Conservation (phyloP, 2,113 vertebrate species). For the Cephalopholis sonnerati region DNA sequence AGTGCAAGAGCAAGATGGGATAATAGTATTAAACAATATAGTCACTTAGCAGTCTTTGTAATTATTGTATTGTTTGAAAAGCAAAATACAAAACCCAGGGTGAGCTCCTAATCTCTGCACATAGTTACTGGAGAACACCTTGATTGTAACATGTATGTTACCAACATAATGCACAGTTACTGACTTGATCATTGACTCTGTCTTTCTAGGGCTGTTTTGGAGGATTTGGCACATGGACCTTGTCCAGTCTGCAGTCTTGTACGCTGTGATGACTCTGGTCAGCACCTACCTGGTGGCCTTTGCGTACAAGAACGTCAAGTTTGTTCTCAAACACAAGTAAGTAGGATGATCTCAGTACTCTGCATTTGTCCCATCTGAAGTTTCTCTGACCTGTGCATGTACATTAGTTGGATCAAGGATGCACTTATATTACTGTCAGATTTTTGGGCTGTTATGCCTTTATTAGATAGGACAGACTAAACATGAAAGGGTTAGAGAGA, state of each 20-base stretch:
- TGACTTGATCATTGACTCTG: neutral
- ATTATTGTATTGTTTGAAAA: neutral
- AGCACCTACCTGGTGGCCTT: slow-evolving; percentile 98
- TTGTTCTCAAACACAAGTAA: slow-evolving; percentile 99
- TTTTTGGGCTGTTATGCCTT: no score
- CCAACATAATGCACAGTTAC: neutral
- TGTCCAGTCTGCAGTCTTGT: slow-evolving; percentile 96
- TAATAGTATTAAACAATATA: neutral
- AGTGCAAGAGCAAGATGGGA: neutral
- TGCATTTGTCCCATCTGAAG: neutral
- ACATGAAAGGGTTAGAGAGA: no score
- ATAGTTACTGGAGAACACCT: neutral
- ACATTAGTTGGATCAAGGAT: neutral
- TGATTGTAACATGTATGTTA: neutral
- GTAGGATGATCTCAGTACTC: slow-evolving; percentile 16
- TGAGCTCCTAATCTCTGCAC: neutral
- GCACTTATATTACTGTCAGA: no score
- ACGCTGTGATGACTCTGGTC: slow-evolving; percentile 96
- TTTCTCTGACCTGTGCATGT: neutral
- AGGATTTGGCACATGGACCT: slow-evolving; percentile 99
- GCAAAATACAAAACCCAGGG: neutral
- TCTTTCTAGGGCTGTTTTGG: slow-evolving; percentile 93
- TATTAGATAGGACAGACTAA: no score
- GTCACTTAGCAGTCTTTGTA: neutral
- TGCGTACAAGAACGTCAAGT: slow-evolving; percentile 99